phyloP scores from a whole-genome alignment of 2,888 invertebrate species.

The Calameuta filiformis region DNA sequence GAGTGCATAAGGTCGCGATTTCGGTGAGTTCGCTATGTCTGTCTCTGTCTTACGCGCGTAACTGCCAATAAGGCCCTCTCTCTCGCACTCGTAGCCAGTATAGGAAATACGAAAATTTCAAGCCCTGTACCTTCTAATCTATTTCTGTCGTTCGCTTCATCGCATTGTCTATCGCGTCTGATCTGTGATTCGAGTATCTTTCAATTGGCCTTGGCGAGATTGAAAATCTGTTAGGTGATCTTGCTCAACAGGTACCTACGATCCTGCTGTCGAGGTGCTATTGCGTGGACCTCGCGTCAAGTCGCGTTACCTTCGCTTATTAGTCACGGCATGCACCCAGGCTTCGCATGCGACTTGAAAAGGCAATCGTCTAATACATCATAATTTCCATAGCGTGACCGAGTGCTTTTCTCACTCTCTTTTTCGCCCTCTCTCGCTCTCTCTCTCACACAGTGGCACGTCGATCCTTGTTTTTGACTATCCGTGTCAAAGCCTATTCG shows the following conservation, averaged over 20 bases:
- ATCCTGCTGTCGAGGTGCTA: not conserved
- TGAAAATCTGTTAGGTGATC: not conserved
- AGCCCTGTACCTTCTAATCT: not conserved
- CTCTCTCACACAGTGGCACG: not conserved
- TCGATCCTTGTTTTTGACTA: not conserved
- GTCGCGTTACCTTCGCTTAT: conserved; percentile 40
- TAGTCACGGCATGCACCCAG: conserved; percentile 51
- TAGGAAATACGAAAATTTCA: not conserved
- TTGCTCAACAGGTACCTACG: conserved; percentile 1
- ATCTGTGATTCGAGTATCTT: not conserved
- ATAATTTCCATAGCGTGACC: conserved; percentile 61
- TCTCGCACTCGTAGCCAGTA: not conserved
- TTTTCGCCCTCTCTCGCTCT: not conserved
- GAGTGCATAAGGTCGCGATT: not conserved
- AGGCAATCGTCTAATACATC: conserved; percentile 58
- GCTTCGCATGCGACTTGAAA: conserved; percentile 45
- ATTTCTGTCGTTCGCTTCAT: not conserved
- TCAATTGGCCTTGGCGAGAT: not conserved
- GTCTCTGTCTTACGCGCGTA: not conserved
- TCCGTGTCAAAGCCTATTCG: not conserved
- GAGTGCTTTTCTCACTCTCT: not conserved
- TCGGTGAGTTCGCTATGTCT: not conserved
- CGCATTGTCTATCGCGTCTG: not conserved
- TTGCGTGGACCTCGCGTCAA: conserved; percentile 5
- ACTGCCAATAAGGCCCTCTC: not conserved